phyloP scores from a whole-genome alignment of 2,797 vertebrate species.

The Petrocephalus schoutedeni region DNA sequence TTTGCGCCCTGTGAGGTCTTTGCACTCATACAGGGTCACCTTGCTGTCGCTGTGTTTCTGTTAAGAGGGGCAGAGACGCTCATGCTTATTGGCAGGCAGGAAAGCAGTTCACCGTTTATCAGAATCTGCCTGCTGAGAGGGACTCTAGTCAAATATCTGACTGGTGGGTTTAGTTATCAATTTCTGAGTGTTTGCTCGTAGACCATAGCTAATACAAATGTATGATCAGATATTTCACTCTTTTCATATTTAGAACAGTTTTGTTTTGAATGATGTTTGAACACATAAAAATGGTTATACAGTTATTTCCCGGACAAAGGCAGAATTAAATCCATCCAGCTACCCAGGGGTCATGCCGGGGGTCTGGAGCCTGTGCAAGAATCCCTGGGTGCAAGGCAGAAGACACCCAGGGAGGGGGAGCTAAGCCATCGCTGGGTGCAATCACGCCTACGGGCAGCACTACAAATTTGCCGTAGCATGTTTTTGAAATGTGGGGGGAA shows the following conservation, averaged over 20 bases:
- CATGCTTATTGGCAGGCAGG: background rate
- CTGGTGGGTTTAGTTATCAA: background rate
- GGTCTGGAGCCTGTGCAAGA: background rate
- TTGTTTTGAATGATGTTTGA: background rate
- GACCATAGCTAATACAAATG: background rate
- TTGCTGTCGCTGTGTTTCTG: slow-evolving; percentile 85
- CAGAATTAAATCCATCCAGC: background rate
- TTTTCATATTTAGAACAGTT: background rate
- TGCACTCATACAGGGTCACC: slow-evolving; percentile 80
- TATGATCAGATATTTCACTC: background rate
- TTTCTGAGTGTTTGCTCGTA: background rate
- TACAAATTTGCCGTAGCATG: background rate
- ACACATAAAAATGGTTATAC: background rate
- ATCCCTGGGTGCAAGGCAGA: background rate
- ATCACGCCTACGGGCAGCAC: background rate
- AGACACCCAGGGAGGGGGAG: background rate
- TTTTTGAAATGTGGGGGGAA: background rate
- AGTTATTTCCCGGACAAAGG: background rate
- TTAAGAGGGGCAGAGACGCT: background rate
- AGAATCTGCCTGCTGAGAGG: background rate
- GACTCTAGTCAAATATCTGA: background rate
- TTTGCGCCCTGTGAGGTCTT: slow-evolving; percentile 91
- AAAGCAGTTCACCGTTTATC: background rate
- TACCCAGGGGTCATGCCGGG: background rate
- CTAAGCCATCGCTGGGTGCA: background rate